Percentiles rank a stretch among this genome's conserved stretches.
Evolutionary conservation across 2,113 vertebrate species (phyloP).

Genomic region (Gavialis gangeticus): DNA sequence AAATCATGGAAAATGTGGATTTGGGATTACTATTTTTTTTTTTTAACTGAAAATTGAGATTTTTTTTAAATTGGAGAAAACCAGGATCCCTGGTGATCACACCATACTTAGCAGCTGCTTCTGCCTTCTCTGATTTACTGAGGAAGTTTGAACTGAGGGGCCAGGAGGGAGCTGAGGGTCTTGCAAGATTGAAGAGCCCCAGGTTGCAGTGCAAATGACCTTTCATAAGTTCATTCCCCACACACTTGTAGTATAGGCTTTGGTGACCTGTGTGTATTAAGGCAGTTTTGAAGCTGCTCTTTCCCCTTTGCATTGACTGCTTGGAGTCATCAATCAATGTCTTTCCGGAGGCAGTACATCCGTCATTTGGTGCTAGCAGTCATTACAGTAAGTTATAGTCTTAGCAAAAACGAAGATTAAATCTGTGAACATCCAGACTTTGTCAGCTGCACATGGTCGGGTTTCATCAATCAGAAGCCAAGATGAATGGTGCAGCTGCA

Average conservation of each 20-base stretch:
- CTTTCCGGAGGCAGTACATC: neutral
- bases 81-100: accelerated
- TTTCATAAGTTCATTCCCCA: neutral
- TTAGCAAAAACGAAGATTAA: neutral
- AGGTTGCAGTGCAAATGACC: neutral
- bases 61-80: too few relatives aligned
- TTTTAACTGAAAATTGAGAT: too few relatives aligned
- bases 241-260: accelerated
- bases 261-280: neutral
- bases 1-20: too few relatives aligned
- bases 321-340: neutral
- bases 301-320: neutral
- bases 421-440: neutral
- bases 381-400: neutral
- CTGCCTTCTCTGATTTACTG: neutral
- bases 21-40: too few relatives aligned
- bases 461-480: neutral
- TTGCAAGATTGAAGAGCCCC: neutral
- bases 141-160: neutral
- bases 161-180: neutral
- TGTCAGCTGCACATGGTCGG: accelerated
- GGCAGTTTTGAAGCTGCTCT: neutral
- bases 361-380: accelerated
- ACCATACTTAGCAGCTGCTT: neutral
- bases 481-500: neutral